These are phyloP conservation scores for Nowickia ferox DNA, from an alignment of 2,888 invertebrate genomes.

Conservation along the genomic window DNA sequence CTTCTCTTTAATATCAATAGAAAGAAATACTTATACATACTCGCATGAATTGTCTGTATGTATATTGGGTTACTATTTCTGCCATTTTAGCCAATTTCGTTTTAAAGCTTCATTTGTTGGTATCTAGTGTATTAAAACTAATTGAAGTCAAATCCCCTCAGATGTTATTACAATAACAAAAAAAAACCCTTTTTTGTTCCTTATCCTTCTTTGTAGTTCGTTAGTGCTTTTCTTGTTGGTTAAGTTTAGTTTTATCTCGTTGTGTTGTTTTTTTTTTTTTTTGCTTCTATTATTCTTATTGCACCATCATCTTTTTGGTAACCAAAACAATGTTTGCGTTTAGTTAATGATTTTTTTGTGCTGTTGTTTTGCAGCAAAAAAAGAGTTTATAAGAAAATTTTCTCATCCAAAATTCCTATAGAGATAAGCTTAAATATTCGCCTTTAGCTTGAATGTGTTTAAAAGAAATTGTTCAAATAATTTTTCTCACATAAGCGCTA, in stretches of 20 bases:
- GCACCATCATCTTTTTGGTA: neutral
- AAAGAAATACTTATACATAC: too few relatives aligned
- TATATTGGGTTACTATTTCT: neutral
- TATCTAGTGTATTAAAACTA: constrained; percentile 81
- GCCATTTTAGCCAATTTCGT: constrained; percentile 51
- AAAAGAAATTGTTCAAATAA: too few relatives aligned
- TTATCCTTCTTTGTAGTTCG: constrained; percentile 72
- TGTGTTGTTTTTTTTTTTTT: constrained; percentile 7
- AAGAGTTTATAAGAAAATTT: constrained; percentile 35
- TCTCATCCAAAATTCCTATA: neutral
- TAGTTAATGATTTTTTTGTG: constrained; percentile 35
- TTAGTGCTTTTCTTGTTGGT: constrained; percentile 74
- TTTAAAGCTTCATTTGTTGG: constrained; percentile 61
- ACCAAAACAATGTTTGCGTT: constrained; percentile 35
- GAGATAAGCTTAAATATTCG: neutral
- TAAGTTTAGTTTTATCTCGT: constrained; percentile 29
- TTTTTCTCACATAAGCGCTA: too few relatives aligned
- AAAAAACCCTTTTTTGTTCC: constrained; percentile 70
- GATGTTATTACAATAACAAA: constrained; percentile 71
- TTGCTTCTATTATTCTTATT: too few relatives aligned
- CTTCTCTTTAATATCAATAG: too few relatives aligned
- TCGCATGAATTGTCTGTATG: neutral
- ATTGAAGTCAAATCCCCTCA: constrained; percentile 81
- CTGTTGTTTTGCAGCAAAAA: neutral
- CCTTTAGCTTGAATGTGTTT: too few relatives aligned